These are phyloP conservation scores for Enteromius radiatus DNA, from an alignment of 2,797 vertebrate genomes.

Conservation along the genomic window DNA sequence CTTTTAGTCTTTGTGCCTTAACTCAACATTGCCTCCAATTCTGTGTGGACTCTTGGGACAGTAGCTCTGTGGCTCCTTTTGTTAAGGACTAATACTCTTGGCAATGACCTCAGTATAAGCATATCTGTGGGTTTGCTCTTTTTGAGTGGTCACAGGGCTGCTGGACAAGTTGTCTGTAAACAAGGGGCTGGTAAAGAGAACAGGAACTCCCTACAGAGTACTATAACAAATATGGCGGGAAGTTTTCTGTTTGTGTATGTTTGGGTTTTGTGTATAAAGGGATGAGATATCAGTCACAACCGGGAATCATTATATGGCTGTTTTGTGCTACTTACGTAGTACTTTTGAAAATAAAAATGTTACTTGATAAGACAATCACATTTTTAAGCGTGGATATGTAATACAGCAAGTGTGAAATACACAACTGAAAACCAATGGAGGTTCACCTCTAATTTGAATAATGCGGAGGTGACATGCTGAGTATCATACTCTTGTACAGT, in stretches of 20 bases:
- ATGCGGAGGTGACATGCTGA: not conserved
- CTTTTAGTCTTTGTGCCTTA: no score
- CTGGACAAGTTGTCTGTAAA: conserved; percentile 74
- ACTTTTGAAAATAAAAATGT: conserved; percentile 33
- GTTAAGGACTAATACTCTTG: conserved; percentile 25
- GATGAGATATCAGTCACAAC: conserved; percentile 68
- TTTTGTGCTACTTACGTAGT: conserved; percentile 61
- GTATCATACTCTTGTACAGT: not conserved
- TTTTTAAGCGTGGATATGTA: not conserved
- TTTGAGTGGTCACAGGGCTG: conserved; percentile 66
- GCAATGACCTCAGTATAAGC: conserved; percentile 66
- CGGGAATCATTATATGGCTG: conserved; percentile 59
- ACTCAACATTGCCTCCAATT: not conserved
- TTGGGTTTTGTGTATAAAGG: conserved; percentile 46
- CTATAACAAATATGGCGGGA: conserved; percentile 55
- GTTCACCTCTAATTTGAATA: not conserved
- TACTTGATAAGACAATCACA: not conserved
- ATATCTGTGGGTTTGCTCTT: conserved; percentile 61
- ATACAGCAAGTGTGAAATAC: not conserved
- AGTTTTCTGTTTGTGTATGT: conserved; percentile 27
- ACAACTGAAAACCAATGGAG: not conserved
- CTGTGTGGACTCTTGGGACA: not conserved
- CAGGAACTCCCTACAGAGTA: conserved; percentile 70
- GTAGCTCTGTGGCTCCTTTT: conserved; percentile 22
- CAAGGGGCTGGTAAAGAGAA: conserved; percentile 71